These are phyloP conservation scores for Azemiops feae DNA, from an alignment of 2,113 vertebrate genomes.

Conservation along the genomic window DNA sequence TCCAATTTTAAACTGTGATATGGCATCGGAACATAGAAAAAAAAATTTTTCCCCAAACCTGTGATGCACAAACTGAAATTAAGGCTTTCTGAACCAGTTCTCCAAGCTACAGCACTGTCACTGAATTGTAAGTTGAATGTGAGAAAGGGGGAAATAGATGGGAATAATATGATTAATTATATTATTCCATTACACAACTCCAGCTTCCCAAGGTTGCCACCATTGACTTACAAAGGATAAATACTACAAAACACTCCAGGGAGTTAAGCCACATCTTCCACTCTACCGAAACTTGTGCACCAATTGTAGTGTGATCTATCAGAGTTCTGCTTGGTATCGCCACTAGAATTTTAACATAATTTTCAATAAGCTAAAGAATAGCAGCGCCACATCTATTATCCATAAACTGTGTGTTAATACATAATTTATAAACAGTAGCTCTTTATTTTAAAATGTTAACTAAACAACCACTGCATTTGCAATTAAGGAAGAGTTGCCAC, in stretches of 20 bases:
- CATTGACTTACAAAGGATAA: background rate
- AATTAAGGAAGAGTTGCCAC: conserved; percentile 44
- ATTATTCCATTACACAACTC: background rate
- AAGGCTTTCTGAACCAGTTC: background rate
- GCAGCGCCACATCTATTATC: conserved; percentile 47
- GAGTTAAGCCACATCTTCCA: background rate
- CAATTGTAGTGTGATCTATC: background rate
- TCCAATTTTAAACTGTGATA: background rate
- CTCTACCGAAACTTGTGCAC: background rate
- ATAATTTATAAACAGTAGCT: conserved; percentile 60
- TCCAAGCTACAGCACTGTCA: background rate
- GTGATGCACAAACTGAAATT: background rate
- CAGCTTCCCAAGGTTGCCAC: too few relatives aligned
- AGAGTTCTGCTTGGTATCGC: background rate
- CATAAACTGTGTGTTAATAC: conserved; percentile 48
- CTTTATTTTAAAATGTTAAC: conserved; percentile 58
- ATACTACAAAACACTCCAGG: background rate
- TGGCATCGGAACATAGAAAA: background rate
- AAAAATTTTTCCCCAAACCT: background rate
- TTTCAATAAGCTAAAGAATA: conserved; percentile 49
- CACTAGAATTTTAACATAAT: conserved; percentile 43
- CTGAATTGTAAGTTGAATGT: background rate
- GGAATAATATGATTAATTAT: background rate
- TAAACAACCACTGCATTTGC: conserved; percentile 45
- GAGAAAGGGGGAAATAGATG: background rate